Percentiles rank a stretch among this genome's conserved stretches.
These are phyloP conservation scores for Neosilurus hyrtlii DNA, from an alignment of 2,797 vertebrate species.

Conservation along the genomic window DNA sequence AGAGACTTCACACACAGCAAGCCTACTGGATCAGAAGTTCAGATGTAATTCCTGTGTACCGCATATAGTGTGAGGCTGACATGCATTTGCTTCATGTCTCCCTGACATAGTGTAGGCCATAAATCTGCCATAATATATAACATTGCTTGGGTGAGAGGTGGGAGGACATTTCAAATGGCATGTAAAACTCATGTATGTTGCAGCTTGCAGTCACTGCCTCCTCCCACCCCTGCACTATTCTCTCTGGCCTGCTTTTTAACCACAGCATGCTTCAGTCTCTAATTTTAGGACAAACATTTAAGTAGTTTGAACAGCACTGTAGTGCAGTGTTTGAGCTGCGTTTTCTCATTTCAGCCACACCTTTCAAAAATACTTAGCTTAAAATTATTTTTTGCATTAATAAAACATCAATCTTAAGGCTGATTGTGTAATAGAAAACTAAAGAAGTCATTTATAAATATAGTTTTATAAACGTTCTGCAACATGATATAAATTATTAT, in stretches of 20 bases:
- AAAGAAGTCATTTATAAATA: background rate
- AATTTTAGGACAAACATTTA: slow-evolving; percentile 33
- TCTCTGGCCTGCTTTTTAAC: slow-evolving; percentile 41
- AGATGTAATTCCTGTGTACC: background rate
- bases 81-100: background rate
- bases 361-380: background rate
- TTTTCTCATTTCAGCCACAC: background rate
- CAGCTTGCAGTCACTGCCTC: background rate
- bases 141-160: slow-evolving; percentile 10
- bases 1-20: background rate
- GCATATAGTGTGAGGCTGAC: no score
- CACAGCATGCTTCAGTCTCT: slow-evolving; percentile 37
- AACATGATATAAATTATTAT: background rate
- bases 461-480: no score
- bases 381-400: background rate
- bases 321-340: background rate
- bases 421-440: background rate
- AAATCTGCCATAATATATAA: background rate
- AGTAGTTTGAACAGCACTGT: background rate
- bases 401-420: background rate
- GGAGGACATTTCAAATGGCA: background rate
- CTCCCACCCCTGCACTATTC: slow-evolving; percentile 23
- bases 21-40: background rate
- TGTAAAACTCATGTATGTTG: slow-evolving; percentile 13
- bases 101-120: background rate